A percentile compares a stretch with the other conserved stretches of the same genome.
Conservation (phyloP, 2,797 vertebrate species). For the Molossus alvarezi region DNA sequence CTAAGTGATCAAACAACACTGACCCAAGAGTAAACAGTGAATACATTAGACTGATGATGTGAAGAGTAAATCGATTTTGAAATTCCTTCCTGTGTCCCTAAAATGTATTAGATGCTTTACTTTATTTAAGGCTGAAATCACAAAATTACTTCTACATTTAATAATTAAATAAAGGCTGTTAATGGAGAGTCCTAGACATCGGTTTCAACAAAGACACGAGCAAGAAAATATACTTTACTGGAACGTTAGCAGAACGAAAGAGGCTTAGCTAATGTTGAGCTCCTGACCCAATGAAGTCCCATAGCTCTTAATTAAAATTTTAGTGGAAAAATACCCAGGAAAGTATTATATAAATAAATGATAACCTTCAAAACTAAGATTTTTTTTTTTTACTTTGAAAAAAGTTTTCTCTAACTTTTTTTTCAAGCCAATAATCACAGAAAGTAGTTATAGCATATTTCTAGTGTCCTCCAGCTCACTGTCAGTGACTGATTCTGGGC, state of each 20-base stretch:
- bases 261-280: neutral
- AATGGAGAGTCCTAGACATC: neutral
- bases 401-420: neutral
- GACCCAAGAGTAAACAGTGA: neutral
- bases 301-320: conserved; percentile 14
- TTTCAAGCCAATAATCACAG: neutral
- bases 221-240: neutral
- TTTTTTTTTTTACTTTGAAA: conserved; percentile 7
- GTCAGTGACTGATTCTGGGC: neutral
- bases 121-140: neutral
- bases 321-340: conserved; percentile 4
- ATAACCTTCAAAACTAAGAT: neutral
- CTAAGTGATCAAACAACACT: neutral
- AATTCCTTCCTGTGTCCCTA: neutral
- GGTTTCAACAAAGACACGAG: neutral
- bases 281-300: neutral
- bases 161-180: neutral
- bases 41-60: neutral
- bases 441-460: neutral
- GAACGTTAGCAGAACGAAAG: neutral
- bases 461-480: neutral
- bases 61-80: neutral
- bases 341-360: neutral
- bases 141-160: no score
- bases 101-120: neutral